Evolutionary conservation across 1,140 invertebrate genomes (phyloP).

Genomic region (Scaptodrosophila lebanonensis): DNA sequence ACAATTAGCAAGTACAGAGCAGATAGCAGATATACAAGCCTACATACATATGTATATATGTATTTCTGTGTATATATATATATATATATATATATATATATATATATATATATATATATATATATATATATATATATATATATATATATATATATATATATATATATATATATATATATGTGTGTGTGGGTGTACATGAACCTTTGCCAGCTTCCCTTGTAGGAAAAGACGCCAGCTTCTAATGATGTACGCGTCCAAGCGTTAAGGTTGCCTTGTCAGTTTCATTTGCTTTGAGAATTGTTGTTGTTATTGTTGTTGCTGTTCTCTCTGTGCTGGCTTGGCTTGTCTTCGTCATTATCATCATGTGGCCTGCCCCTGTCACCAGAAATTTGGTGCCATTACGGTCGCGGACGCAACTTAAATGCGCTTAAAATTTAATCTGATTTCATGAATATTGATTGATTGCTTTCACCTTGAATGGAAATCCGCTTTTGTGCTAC

Average conservation of each 20-base stretch:
- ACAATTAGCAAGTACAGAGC: conserved; percentile 65
- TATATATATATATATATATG: no score
- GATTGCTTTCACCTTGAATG: conserved; percentile 75
- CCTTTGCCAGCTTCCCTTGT: no score
- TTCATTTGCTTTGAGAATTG: conserved; percentile 65
- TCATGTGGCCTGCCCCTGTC: conserved; percentile 48
- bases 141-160: no score
- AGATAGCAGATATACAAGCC: conserved; percentile 34
- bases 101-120: no score
- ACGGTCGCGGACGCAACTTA: conserved; percentile 54
- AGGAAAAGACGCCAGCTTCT: conserved; percentile 41
- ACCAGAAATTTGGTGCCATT: conserved; percentile 56
- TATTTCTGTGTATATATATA: no score
- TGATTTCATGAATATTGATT: conserved; percentile 76
- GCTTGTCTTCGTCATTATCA: conserved; percentile 18
- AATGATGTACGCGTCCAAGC: conserved; percentile 65
- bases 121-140: no score
- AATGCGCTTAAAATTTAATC: conserved; percentile 75
- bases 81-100: no score
- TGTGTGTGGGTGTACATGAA: no score
- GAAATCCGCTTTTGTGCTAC: conserved; percentile 72
- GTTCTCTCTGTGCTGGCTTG: conserved; percentile 9
- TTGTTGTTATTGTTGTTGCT: conserved; percentile 38
- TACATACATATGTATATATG: no score
- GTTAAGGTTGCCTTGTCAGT: conserved; percentile 58